These are phyloP conservation scores for Caenorhabditis zanzibari DNA, from an alignment of 2,888 invertebrate genomes.

Conservation along the genomic window DNA sequence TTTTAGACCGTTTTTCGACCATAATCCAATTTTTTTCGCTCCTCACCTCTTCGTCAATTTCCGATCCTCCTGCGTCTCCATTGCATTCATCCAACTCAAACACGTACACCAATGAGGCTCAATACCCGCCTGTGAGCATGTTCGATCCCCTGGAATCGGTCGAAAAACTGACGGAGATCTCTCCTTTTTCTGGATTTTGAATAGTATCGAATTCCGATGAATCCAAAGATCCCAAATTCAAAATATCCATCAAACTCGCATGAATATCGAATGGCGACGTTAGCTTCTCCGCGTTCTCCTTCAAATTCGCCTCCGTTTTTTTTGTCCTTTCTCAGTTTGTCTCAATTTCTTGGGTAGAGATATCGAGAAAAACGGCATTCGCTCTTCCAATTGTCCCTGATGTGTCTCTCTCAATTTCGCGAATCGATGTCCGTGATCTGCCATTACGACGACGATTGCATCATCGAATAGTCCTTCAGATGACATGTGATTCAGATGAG, in stretches of 20 bases:
- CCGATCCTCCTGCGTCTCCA: constrained; percentile 46
- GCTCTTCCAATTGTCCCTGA: constrained; percentile 88
- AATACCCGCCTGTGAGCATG: constrained; percentile 89
- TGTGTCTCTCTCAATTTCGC: constrained; percentile 90
- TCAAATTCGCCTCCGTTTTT: constrained; percentile 74
- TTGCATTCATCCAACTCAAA: constrained; percentile 88
- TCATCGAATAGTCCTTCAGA: constrained; percentile 87
- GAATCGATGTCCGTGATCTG: constrained; percentile 94
- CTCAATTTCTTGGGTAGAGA: constrained; percentile 75
- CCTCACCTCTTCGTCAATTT: constrained; percentile 35
- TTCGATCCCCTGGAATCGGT: constrained; percentile 72
- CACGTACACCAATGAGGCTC: constrained; percentile 98
- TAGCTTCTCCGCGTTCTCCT: constrained; percentile 84
- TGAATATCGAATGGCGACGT: constrained; percentile 94
- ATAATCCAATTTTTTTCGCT: background rate
- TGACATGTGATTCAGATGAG: constrained; percentile 72
- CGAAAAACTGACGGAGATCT: constrained; percentile 78
- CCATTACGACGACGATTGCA: constrained; percentile 92
- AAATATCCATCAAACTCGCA: constrained; percentile 89
- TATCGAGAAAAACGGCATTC: constrained; percentile 90
- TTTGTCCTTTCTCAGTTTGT: constrained; percentile 65
- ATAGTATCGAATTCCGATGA: constrained; percentile 33
- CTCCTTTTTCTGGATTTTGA: constrained; percentile 26
- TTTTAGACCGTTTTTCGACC: too few relatives aligned
- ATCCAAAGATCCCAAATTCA: constrained; percentile 84